These are phyloP conservation scores for Mythimna ferrago DNA, from an alignment of 2,888 invertebrate species.

Conservation along the genomic window DNA sequence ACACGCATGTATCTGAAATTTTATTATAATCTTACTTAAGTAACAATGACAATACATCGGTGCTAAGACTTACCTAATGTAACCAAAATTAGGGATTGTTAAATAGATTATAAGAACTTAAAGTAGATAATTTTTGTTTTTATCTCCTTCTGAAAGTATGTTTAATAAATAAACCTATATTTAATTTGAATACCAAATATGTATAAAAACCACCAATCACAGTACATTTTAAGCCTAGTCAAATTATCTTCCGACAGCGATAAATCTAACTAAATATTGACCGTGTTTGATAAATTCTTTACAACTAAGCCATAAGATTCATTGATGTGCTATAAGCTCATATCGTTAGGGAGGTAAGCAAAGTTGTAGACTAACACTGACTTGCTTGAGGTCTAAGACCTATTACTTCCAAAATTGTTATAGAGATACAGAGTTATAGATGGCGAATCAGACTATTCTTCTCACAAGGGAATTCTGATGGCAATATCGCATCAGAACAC, in stretches of 20 bases:
- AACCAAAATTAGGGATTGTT: conserved; percentile 55
- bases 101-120: conserved; percentile 20
- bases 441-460: not conserved
- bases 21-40: conserved; percentile 49
- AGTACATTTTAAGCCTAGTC: conserved; percentile 82
- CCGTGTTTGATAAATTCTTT: not conserved
- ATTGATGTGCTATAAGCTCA: no score
- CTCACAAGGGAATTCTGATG: not conserved
- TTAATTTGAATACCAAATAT: conserved; percentile 86
- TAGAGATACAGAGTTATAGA: not conserved
- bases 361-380: no score
- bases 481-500: no score
- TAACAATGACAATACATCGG: conserved; percentile 56
- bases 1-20: conserved; percentile 66
- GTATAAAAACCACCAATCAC: conserved; percentile 85
- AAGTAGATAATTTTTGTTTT: conserved; percentile 2
- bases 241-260: conserved; percentile 56
- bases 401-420: no score
- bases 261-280: not conserved
- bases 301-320: no score
- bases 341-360: no score
- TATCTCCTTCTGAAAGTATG: not conserved
- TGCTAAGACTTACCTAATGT: conserved; percentile 67
- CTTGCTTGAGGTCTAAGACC: no score
- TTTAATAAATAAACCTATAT: conserved; percentile 24